These are phyloP conservation scores for Caerostris darwini DNA, from an alignment of 1,140 invertebrate species.

Conservation along the genomic window DNA sequence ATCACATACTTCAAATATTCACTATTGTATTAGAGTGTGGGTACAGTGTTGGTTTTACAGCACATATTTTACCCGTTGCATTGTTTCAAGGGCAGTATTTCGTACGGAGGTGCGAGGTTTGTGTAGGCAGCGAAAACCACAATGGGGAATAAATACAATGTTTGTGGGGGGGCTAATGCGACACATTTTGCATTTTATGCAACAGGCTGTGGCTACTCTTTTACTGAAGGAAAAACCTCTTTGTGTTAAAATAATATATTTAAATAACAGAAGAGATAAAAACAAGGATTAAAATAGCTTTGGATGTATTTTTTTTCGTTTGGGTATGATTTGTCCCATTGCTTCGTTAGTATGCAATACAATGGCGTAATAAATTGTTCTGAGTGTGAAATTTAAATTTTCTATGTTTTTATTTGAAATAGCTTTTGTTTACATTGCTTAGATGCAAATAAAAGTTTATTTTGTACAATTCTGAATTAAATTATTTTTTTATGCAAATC, in stretches of 20 bases:
- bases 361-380: too few relatives aligned
- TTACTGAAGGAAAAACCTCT: too few relatives aligned
- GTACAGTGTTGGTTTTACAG: slow-evolving; percentile 13
- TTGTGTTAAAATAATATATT: too few relatives aligned
- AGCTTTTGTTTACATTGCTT: too few relatives aligned
- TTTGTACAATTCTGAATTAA: neutral
- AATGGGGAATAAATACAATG: slow-evolving; percentile 15
- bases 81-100: slow-evolving; percentile 8
- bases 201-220: neutral
- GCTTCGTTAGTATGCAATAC: too few relatives aligned
- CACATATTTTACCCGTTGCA: slow-evolving; percentile 2
- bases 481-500: neutral
- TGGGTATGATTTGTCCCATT: too few relatives aligned
- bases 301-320: too few relatives aligned
- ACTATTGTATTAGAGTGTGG: slow-evolving; percentile 9
- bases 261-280: too few relatives aligned
- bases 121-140: neutral
- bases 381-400: too few relatives aligned
- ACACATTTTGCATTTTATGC: slow-evolving; percentile 14
- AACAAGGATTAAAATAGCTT: too few relatives aligned
- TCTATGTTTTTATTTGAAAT: too few relatives aligned
- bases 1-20: slow-evolving; percentile 15
- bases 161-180: neutral
- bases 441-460: too few relatives aligned
- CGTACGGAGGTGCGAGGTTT: neutral